Base-by-base conservation (phyloP, 2,888 invertebrate genomes). In the Tridacna crocea region DNA sequence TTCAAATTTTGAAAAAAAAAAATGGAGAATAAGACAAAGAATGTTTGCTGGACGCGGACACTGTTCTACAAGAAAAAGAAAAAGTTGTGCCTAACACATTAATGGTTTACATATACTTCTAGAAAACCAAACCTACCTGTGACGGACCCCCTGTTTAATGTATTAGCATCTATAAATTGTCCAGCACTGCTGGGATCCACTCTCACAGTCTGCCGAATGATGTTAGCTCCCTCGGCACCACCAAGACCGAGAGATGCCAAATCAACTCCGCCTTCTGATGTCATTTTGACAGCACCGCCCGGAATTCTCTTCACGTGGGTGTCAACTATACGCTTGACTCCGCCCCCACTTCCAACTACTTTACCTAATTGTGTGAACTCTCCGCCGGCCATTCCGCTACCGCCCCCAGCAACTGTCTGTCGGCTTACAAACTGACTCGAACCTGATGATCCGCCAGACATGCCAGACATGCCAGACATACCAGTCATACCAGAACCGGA, bases 221-320 rank as follows among this genome's bases (percentile, higher is more conserved):
- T 83, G 36, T 85, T 81, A 10, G 70, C 75, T 8, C 83, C 85
- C n/a, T 83, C 85, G 6, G 80, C 83, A 17, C 83, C 83, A 26
- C 83, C 86, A 4, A 86, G 81, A 58, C 86, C 86, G 0, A 86
- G 73, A 0, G 83, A 83, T 3, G 77, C 86, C 55, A 86, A 72
- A 36, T 77, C 77, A 19, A 86, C 83, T 11, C 83, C 86, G 12
- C 86, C 86, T 11, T 79, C 77, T 10, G 81, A 72, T 12, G 75
- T 77, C 47, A 86, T 76, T 27, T 81, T 68, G n/a, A 82, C 79
- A 15, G 61, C 68, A 12, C 86, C 82, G 3, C 75, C 81, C 36
- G 86, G 86, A 46, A 86, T 68, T 70, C 83, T 66, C 72, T 83
- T 86, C 27, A 86, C 72, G 55, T 86, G 83, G 19, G 86, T 86